Evolutionary conservation across 1,140 invertebrate species (phyloP).

Genomic region (Harpegnathos saltator): DNA sequence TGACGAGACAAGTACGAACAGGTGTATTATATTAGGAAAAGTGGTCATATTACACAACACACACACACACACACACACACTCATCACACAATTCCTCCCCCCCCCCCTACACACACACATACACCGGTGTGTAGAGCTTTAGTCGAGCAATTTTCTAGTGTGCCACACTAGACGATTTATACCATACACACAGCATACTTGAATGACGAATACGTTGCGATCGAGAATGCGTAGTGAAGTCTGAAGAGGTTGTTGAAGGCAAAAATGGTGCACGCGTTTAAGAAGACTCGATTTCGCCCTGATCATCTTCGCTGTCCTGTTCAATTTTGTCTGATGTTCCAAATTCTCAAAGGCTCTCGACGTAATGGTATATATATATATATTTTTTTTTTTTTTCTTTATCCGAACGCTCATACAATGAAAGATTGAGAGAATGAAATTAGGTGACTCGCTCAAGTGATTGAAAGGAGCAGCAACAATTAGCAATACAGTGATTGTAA

Average conservation of each 20-base stretch:
- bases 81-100: no score
- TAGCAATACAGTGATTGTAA: no score
- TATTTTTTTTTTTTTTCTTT: no score
- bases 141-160: constrained; percentile 30
- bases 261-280: background rate
- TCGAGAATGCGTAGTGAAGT: background rate
- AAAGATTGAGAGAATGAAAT: no score
- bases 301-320: background rate
- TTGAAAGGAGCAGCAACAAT: no score
- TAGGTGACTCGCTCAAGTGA: no score
- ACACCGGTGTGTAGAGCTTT: constrained; percentile 20
- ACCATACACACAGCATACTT: constrained; percentile 68
- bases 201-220: background rate
- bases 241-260: constrained; percentile 14
- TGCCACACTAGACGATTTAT: constrained; percentile 24
- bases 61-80: no score
- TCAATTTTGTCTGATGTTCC: background rate
- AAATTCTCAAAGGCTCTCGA: no score
- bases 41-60: no score
- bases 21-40: constrained; percentile 52
- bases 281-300: constrained; percentile 2
- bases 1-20: constrained; percentile 27
- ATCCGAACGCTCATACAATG: no score
- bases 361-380: no score
- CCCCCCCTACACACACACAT: no score